These are phyloP conservation scores for Ommatoiulus sabulosus DNA, from an alignment of 2,888 invertebrate genomes.

Conservation along the genomic window DNA sequence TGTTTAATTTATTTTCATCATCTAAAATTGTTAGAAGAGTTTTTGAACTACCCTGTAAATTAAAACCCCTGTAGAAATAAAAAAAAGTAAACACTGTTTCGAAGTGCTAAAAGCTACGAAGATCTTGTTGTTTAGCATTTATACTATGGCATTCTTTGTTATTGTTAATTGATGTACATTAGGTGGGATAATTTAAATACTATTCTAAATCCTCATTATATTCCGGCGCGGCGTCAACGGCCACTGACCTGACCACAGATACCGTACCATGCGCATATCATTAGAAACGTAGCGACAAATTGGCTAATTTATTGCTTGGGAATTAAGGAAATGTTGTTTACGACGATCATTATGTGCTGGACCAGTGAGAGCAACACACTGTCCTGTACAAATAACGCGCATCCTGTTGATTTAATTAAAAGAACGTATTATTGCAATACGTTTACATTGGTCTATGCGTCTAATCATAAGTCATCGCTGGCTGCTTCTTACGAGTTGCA, in stretches of 20 bases:
- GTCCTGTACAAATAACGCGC: background rate
- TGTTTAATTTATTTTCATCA: no score
- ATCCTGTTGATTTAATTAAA: slow-evolving; percentile 19
- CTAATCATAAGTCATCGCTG: background rate
- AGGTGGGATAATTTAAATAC: no score
- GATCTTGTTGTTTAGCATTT: background rate
- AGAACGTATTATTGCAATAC: background rate
- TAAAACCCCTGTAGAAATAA: background rate
- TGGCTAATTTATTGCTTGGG: background rate
- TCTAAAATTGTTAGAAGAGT: background rate
- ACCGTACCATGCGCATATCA: slow-evolving; percentile 5
- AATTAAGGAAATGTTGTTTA: slow-evolving; percentile 37
- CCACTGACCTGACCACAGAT: slow-evolving; percentile 22
- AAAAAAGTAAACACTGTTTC: background rate
- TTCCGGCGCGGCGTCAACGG: no score
- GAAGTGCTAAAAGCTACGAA: background rate
- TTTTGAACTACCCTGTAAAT: background rate
- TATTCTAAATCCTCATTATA: background rate
- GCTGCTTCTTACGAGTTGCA: background rate
- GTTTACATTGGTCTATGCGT: background rate
- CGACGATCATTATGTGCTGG: background rate
- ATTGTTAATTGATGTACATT: background rate
- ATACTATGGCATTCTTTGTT: background rate
- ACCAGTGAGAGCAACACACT: slow-evolving; percentile 7
- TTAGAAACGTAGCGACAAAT: slow-evolving; percentile 1